Evolutionary conservation across 2,888 invertebrate genomes (phyloP).

Genomic region (Chydorus sphaericus): DNA sequence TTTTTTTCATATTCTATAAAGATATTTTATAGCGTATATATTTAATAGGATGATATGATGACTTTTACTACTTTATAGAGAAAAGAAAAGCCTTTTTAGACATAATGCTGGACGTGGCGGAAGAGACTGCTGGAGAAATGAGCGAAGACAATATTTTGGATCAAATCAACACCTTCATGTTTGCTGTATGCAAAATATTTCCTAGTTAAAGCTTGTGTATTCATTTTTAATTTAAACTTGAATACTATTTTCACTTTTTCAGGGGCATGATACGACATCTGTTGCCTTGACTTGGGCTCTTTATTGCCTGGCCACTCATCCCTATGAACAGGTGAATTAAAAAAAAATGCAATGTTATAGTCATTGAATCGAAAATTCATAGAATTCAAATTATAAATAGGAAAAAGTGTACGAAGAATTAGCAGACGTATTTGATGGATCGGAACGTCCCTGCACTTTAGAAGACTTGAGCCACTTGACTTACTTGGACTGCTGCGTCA

Average conservation of each 20-base stretch:
- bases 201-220: too few relatives aligned
- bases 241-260: too few relatives aligned
- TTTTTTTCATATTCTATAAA: too few relatives aligned
- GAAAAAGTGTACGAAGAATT: conserved; percentile 56
- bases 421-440: conserved; percentile 57
- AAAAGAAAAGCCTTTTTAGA: conserved; percentile 27
- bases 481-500: conserved; percentile 61
- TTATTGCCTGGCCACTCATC: conserved; percentile 36
- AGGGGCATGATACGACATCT: conserved; percentile 44
- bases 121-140: conserved; percentile 23
- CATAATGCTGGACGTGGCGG: conserved; percentile 29
- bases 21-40: too few relatives aligned
- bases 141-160: conserved; percentile 27
- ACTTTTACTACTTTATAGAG: too few relatives aligned
- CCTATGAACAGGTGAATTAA: conserved; percentile 30
- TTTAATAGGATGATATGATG: too few relatives aligned
- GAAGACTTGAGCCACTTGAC: conserved; percentile 75
- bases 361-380: too few relatives aligned
- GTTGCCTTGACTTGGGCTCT: conserved; percentile 38
- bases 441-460: conserved; percentile 58
- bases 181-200: conserved; percentile 22
- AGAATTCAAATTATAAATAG: too few relatives aligned
- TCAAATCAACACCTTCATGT: conserved; percentile 29
- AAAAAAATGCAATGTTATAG: background rate
- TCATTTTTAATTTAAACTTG: too few relatives aligned